phyloP scores from a whole-genome alignment of 2,888 invertebrate genomes.

The Calephelis perditalis region DNA sequence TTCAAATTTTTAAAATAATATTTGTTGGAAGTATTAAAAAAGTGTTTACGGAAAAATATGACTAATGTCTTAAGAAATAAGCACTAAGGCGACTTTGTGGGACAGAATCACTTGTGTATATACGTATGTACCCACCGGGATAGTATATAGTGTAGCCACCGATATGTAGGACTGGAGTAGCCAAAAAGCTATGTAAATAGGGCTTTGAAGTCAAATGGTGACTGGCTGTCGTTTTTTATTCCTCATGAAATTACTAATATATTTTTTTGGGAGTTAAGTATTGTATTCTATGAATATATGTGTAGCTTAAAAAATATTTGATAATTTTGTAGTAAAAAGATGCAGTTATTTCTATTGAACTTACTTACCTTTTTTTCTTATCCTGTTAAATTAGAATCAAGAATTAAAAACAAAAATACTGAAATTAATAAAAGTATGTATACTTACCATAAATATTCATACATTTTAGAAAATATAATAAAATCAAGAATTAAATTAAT shows the following conservation, averaged over 20 bases:
- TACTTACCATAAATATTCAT: too few species aligned
- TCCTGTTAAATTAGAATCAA: too few species aligned
- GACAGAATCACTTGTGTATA: slow-evolving; percentile 57
- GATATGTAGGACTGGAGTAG: slow-evolving; percentile 61
- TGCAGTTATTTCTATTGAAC: too few species aligned
- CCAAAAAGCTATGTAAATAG: slow-evolving; percentile 72
- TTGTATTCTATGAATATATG: slow-evolving; percentile 11
- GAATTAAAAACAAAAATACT: too few species aligned
- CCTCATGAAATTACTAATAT: slow-evolving; percentile 11
- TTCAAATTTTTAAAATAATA: too few species aligned
- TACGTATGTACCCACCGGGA: slow-evolving; percentile 71
- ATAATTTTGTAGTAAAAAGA: slow-evolving; percentile 6
- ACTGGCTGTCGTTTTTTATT: slow-evolving; percentile 25
- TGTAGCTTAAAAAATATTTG: slow-evolving; percentile 2
- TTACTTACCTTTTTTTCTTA: too few species aligned
- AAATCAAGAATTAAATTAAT: too few species aligned
- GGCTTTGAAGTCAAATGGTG: slow-evolving; percentile 38
- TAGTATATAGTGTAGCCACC: slow-evolving; percentile 54
- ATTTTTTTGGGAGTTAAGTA: slow-evolving; percentile 10
- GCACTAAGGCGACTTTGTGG: slow-evolving; percentile 40
- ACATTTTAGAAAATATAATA: too few species aligned
- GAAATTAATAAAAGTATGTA: too few species aligned
- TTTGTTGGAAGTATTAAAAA: too few species aligned
- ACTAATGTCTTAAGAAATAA: too few species aligned
- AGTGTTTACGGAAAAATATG: too few species aligned